Percentiles rank a stretch among this genome's conserved stretches.
phyloP scores from a whole-genome alignment of 2,113 vertebrate genomes.

The Charina bottae region DNA sequence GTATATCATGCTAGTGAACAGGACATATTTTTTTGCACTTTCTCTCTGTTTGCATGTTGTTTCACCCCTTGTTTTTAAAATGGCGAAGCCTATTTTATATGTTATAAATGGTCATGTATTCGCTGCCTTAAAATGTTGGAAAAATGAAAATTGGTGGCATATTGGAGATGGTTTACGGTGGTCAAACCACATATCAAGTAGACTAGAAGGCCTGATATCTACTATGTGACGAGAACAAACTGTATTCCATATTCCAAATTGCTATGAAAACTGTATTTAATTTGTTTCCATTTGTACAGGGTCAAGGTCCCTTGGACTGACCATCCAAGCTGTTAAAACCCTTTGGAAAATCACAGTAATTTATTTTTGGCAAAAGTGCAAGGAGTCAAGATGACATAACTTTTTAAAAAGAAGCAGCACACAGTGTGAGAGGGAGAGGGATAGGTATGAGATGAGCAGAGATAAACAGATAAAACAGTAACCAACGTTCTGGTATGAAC shows the following conservation, averaged over 20 bases:
- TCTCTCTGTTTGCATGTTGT: too few relatives aligned
- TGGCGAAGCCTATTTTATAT: too few relatives aligned
- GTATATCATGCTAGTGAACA: too few relatives aligned
- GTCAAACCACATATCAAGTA: background rate
- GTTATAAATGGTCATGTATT: too few relatives aligned
- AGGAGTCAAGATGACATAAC: constrained; percentile 11
- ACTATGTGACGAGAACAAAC: constrained; percentile 30
- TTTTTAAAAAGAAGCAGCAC: background rate
- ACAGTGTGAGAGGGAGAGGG: background rate
- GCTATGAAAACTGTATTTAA: background rate
- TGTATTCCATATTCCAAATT: constrained; percentile 26
- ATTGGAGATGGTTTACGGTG: too few relatives aligned
- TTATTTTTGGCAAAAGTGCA: constrained; percentile 22
- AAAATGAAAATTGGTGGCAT: too few relatives aligned
- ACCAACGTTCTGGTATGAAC: background rate
- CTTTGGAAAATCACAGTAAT: background rate
- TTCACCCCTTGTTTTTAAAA: too few relatives aligned
- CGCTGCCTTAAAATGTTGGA: too few relatives aligned
- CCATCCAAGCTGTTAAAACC: background rate
- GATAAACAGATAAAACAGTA: background rate
- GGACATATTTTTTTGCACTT: too few relatives aligned
- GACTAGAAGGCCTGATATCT: constrained; percentile 1
- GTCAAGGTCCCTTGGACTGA: constrained; percentile 8
- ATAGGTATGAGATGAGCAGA: constrained; percentile 8
- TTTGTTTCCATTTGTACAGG: constrained; percentile 9